These are phyloP conservation scores for Platypus cylindrus DNA, from an alignment of 2,888 invertebrate species.

Conservation along the genomic window DNA sequence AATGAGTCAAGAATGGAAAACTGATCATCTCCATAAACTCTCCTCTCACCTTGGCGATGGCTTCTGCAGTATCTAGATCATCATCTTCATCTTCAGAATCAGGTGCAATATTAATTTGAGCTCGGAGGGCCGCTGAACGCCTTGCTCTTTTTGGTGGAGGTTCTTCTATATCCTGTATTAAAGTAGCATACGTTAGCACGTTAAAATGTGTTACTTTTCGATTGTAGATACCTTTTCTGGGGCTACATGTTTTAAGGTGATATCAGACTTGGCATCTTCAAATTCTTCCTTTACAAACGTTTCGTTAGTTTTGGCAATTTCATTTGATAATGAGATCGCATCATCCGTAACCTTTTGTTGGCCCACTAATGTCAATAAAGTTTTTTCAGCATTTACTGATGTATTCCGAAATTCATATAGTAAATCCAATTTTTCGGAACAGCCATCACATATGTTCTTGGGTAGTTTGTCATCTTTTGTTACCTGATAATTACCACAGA, in stretches of 20 bases:
- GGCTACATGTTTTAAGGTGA: too few relatives aligned
- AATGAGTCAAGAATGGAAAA: too few relatives aligned
- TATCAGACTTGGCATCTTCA: too few relatives aligned
- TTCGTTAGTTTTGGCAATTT: constrained; percentile 13
- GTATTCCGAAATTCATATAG: constrained; percentile 61
- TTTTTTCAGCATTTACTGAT: constrained; percentile 51
- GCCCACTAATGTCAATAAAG: constrained; percentile 30
- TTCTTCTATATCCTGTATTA: too few relatives aligned
- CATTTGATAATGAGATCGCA: too few relatives aligned
- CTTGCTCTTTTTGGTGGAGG: constrained; percentile 28
- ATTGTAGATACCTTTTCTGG: too few relatives aligned
- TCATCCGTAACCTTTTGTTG: constrained; percentile 21
- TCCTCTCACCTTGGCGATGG: constrained; percentile 25
- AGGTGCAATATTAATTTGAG: constrained; percentile 22
- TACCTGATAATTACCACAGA: too few relatives aligned
- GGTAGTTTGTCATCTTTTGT: constrained; percentile 53
- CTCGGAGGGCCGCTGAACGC: constrained; percentile 27
- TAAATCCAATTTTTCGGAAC: constrained; percentile 57
- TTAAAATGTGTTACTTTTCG: too few relatives aligned
- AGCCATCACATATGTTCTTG: constrained; percentile 58
- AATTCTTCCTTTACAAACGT: constrained; percentile 22
- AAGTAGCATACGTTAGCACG: too few relatives aligned
- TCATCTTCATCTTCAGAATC: constrained; percentile 26
- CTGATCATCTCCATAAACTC: too few relatives aligned
- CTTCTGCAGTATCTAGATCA: constrained; percentile 20